Percentiles rank a stretch among this genome's conserved stretches.
These are phyloP conservation scores for Prochilodus magdalenae DNA, from an alignment of 2,113 vertebrate genomes.

Conservation along the genomic window DNA sequence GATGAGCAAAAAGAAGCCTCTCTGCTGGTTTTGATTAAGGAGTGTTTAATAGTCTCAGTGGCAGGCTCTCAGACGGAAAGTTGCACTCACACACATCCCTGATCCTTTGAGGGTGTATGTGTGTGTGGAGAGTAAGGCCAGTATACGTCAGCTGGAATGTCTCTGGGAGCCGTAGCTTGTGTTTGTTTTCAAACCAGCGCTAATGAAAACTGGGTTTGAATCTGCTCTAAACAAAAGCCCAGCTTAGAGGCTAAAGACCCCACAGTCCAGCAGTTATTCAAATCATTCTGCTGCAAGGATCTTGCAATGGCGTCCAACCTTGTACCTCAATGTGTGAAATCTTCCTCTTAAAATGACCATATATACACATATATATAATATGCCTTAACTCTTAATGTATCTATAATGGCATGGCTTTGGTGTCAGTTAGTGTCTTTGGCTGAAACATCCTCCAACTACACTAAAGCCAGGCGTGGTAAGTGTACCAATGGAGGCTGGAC, in stretches of 20 bases:
- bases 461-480: background rate
- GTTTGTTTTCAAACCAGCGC: conserved; percentile 67
- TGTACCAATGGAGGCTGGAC: background rate
- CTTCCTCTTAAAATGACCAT: no score
- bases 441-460: background rate
- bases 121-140: conserved; percentile 1
- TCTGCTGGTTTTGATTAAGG: conserved; percentile 53
- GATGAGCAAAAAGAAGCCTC: conserved; percentile 55
- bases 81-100: background rate
- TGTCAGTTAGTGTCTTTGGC: background rate
- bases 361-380: no score
- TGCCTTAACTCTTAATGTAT: no score
- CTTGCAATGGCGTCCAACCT: no score
- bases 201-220: conserved; percentile 61
- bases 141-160: conserved; percentile 49
- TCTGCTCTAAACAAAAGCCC: conserved; percentile 48
- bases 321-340: no score
- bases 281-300: background rate
- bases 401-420: background rate
- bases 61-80: conserved; percentile 26
- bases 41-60: conserved; percentile 23
- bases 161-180: conserved; percentile 46
- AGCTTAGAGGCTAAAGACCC: background rate
- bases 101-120: background rate
- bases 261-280: background rate